Percentiles rank a stretch among this genome's conserved stretches.
phyloP scores from a whole-genome alignment of 2,888 invertebrate species.

The Ichneumoninae sp. region DNA sequence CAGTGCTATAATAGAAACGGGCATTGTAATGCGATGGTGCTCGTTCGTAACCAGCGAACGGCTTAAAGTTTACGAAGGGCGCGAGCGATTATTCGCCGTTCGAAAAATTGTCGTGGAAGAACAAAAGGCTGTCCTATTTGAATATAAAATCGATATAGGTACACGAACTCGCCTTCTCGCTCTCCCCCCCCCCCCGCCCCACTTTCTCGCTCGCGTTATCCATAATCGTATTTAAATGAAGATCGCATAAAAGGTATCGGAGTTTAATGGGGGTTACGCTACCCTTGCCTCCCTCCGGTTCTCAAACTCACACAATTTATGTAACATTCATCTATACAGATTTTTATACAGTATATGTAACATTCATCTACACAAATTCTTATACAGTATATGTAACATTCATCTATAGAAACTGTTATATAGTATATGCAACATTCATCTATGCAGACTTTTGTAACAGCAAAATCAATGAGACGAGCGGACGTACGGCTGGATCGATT shows the following conservation, averaged over 20 bases:
- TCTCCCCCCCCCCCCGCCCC: slow-evolving; percentile 14
- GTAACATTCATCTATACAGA: neutral
- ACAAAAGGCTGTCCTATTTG: slow-evolving; percentile 82
- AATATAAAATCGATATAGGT: slow-evolving; percentile 83
- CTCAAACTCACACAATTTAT: slow-evolving; percentile 35
- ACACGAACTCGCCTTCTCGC: slow-evolving; percentile 57
- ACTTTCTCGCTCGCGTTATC: slow-evolving; percentile 78
- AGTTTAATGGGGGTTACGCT: slow-evolving; percentile 79
- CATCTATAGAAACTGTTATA: neutral
- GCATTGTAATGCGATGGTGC: slow-evolving; percentile 59
- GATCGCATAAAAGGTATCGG: slow-evolving; percentile 81
- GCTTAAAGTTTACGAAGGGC: slow-evolving; percentile 65
- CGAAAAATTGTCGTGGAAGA: slow-evolving; percentile 78
- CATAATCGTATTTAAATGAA: slow-evolving; percentile 84
- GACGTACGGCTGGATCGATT: neutral
- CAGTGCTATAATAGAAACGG: slow-evolving; percentile 46
- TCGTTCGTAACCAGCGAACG: slow-evolving; percentile 49
- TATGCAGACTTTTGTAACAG: neutral
- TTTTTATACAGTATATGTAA: neutral
- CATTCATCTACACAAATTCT: neutral
- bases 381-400: slow-evolving; percentile 1
- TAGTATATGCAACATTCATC: neutral
- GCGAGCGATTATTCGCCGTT: slow-evolving; percentile 73
- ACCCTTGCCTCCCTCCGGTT: slow-evolving; percentile 27
- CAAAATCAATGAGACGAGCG: neutral